phyloP scores from a whole-genome alignment of 2,888 invertebrate genomes.

The Lordiphosa fenestrarum region DNA sequence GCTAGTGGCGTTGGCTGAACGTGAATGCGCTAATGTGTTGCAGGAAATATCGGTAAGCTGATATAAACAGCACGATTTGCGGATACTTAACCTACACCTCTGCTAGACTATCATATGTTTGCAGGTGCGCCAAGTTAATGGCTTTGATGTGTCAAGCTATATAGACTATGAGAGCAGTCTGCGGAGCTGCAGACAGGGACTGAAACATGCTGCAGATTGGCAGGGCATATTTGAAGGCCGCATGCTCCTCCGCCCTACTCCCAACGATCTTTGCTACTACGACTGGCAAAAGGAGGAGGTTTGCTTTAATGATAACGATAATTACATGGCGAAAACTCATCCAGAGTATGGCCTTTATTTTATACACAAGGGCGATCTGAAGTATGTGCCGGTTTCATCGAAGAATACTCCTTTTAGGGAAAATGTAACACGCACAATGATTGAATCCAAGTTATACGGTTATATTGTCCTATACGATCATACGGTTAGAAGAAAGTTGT shows the following conservation, averaged over 20 bases:
- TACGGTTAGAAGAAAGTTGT: conserved; percentile 24
- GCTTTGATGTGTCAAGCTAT: conserved; percentile 53
- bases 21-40: conserved; percentile 85
- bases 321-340: conserved; percentile 30
- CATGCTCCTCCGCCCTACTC: conserved; percentile 30
- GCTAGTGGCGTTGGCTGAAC: conserved; percentile 82
- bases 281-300: conserved; percentile 44
- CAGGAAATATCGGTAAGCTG: conserved; percentile 85
- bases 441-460: conserved; percentile 38
- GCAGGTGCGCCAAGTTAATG: conserved; percentile 38
- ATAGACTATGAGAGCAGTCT: conserved; percentile 50
- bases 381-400: conserved; percentile 38
- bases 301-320: conserved; percentile 30
- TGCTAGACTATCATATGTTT: conserved; percentile 48
- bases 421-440: conserved; percentile 36
- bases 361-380: conserved; percentile 46
- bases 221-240: conserved; percentile 39
- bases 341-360: conserved; percentile 27
- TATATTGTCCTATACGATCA: conserved; percentile 45
- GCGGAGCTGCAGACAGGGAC: conserved; percentile 3
- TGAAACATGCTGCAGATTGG: conserved; percentile 35
- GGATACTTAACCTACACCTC: no score
- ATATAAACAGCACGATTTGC: background rate
- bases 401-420: background rate
- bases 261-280: conserved; percentile 39